Evolutionary conservation across 2,797 vertebrate species (phyloP).

Genomic region (Kryptolebias ocellatus): DNA sequence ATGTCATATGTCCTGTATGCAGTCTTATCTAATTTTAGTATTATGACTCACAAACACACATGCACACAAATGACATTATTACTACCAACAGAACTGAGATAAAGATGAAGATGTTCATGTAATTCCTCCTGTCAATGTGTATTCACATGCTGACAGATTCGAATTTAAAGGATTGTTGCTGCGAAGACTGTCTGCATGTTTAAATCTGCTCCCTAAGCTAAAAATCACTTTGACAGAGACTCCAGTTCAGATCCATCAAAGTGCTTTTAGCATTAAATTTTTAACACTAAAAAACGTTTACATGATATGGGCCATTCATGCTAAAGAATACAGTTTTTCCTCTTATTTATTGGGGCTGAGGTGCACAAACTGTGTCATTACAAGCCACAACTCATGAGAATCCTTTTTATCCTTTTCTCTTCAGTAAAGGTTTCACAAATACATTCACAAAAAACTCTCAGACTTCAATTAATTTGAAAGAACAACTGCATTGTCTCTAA

Average conservation of each 20-base stretch:
- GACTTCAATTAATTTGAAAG: not conserved
- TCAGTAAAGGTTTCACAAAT: not conserved
- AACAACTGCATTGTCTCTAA: not conserved
- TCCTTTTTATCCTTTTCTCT: not conserved
- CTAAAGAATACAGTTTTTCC: not conserved
- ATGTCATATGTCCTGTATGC: slow-evolving; percentile 16
- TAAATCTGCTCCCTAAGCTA: not conserved
- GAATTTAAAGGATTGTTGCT: not conserved
- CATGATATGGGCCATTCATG: not conserved
- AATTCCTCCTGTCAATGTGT: not conserved
- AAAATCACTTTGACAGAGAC: not conserved
- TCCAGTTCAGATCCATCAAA: slow-evolving; percentile 2
- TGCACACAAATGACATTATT: slow-evolving; percentile 4
- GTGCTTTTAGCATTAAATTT: slow-evolving; percentile 8
- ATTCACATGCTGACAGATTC: not conserved
- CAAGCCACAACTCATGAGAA: too few species aligned
- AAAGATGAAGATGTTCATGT: not conserved
- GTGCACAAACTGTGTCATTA: not conserved
- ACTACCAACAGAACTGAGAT: slow-evolving; percentile 10
- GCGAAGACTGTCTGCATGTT: not conserved
- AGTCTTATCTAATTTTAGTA: slow-evolving; percentile 17
- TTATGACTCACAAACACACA: not conserved
- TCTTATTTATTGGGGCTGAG: not conserved
- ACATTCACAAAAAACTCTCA: not conserved
- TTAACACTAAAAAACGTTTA: slow-evolving; percentile 11